Base-by-base conservation (phyloP, 2,888 invertebrate genomes). In the Molorchus minor region DNA sequence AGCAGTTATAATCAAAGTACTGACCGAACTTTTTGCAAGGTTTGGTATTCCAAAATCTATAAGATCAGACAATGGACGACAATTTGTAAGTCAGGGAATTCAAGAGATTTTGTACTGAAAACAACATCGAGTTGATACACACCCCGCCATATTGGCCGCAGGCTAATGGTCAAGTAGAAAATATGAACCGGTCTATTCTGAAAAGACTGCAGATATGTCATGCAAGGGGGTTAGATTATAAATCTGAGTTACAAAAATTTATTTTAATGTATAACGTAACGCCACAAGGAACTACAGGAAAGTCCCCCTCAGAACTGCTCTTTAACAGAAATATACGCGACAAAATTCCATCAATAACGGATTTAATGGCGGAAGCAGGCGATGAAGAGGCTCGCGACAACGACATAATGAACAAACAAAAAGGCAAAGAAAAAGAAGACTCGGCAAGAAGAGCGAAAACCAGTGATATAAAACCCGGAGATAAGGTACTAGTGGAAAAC, bases 261-360 rank as follows among this genome's bases (percentile, higher is more conserved):
- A 29, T 41, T 19, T 13, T 62, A 29, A 64, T 62, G 58, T 62
- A 64, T 40, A 64, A 54, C 29, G 54, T 49, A 35, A 62, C 71
- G 20, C 71, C 70, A 4, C 72, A 71, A 55, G 63, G 69, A 16
- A 64, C 64, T 21, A 72, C 73, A 35, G 60, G 64, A 7, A 65
- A 67, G 46, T 52, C 71, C 3, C 72, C 72, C 7, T 47, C 70
- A 1, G 67, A 71, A 58, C 38, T 67, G 16, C 33, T 71, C 15
- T 68, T 69, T 20, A 43, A 41, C n/a, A 19, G 65, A 25, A 64
- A 58, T 13, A 69, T 69, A 15, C 30, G 65, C 7, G 61, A 70
- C 41, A 67, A 66, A 57, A 61, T 68, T 41, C 64, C 63, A 1
- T 62, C 43, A 15, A 25, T 64, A 21, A 2, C 19, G 7, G 55